A percentile compares a stretch with the other conserved stretches of the same genome.
These are phyloP conservation scores for Dendrocincla tyrannina DNA, from an alignment of 2,797 vertebrate genomes.

Conservation along the genomic window DNA sequence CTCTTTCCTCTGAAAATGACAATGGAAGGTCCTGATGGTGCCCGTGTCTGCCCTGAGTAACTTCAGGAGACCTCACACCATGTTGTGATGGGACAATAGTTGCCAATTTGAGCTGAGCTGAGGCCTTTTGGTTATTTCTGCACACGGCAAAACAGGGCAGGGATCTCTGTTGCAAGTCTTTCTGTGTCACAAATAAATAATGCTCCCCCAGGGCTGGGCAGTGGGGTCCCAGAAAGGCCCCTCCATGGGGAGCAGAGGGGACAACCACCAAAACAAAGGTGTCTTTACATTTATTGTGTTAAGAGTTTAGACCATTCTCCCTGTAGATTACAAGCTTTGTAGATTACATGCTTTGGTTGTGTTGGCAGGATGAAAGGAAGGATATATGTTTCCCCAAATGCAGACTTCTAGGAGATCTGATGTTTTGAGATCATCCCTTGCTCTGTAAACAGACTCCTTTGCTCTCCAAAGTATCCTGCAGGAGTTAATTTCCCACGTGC, in stretches of 20 bases:
- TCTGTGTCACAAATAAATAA: background rate
- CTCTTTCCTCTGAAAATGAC: background rate
- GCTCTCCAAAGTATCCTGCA: background rate
- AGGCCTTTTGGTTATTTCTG: background rate
- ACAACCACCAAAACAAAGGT: fast-evolving
- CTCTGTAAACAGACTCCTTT: background rate
- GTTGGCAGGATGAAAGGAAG: background rate
- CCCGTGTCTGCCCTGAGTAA: background rate
- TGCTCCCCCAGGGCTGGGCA: background rate
- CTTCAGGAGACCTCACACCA: background rate
- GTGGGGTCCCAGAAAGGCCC: background rate
- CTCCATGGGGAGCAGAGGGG: fast-evolving
- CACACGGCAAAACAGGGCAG: background rate
- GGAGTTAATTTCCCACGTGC: background rate
- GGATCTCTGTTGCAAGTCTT: background rate
- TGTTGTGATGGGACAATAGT: fast-evolving
- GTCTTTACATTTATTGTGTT: background rate
- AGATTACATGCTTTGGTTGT: fast-evolving
- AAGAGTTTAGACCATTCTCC: fast-evolving
- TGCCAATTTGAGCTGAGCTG: background rate
- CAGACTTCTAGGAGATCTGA: background rate
- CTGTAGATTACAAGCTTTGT: no score
- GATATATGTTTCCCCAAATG: background rate
- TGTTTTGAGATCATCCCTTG: background rate
- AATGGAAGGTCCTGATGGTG: background rate